phyloP scores from a whole-genome alignment of 2,888 invertebrate species.

The Emesis furor region DNA sequence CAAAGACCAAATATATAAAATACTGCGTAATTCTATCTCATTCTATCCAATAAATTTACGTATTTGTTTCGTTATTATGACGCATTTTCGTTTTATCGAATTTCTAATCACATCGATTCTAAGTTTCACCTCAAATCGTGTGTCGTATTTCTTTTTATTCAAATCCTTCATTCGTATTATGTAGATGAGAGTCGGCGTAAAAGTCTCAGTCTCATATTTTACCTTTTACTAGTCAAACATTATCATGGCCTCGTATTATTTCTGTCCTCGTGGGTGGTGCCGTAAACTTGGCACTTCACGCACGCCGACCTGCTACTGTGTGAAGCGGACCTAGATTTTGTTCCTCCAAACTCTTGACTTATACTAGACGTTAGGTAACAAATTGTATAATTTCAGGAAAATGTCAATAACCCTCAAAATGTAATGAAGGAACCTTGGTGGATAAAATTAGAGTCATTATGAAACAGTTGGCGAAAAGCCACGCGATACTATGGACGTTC shows the following conservation, averaged over 20 bases:
- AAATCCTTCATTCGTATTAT: neutral
- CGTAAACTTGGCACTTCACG: slow-evolving; percentile 88
- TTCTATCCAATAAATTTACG: too few relatives aligned
- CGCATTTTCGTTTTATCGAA: too few relatives aligned
- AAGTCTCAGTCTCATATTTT: slow-evolving; percentile 33
- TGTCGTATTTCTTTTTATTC: neutral
- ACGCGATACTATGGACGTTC: slow-evolving; percentile 79
- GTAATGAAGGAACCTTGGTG: slow-evolving; percentile 88
- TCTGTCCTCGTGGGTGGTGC: slow-evolving; percentile 81
- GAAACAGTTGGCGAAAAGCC: slow-evolving; percentile 89
- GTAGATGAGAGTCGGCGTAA: neutral
- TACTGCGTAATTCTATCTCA: too few relatives aligned
- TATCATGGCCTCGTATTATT: slow-evolving; percentile 85
- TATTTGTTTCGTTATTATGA: too few relatives aligned
- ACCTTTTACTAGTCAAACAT: slow-evolving; percentile 70
- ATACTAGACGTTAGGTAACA: slow-evolving; percentile 82
- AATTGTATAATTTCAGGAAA: slow-evolving; percentile 85
- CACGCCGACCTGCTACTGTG: slow-evolving; percentile 76
- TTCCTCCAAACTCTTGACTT: slow-evolving; percentile 80
- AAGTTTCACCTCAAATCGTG: neutral
- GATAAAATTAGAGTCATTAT: slow-evolving; percentile 87
- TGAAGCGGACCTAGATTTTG: slow-evolving; percentile 76
- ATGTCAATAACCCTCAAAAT: slow-evolving; percentile 91
- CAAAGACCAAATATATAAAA: too few relatives aligned
- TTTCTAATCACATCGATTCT: too few relatives aligned